Conservation (phyloP, 1,140 invertebrate genomes). For the Calephelis nemesis region DNA sequence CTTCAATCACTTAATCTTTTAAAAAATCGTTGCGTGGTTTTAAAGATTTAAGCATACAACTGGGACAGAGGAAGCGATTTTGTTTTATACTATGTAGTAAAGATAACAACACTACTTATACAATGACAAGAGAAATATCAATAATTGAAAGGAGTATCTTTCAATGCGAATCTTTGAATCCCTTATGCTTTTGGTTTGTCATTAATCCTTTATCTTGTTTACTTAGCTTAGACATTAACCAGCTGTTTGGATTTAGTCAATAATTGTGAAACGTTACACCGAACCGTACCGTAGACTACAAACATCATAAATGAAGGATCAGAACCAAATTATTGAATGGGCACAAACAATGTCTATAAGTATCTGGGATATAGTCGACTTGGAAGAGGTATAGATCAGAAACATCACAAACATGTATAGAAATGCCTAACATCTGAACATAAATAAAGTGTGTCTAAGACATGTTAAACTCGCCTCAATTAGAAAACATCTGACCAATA, state of each 20-base stretch:
- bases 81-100: too few relatives aligned
- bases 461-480: too few relatives aligned
- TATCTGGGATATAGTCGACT: slow-evolving; percentile 5
- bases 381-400: slow-evolving; percentile 13
- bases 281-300: slow-evolving; percentile 8
- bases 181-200: too few relatives aligned
- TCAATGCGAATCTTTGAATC: neutral
- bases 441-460: slow-evolving; percentile 4
- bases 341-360: slow-evolving; percentile 8
- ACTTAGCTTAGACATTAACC: too few relatives aligned
- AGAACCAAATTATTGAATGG: slow-evolving; percentile 5
- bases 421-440: neutral
- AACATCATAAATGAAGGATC: neutral
- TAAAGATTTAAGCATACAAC: too few relatives aligned
- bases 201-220: too few relatives aligned
- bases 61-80: too few relatives aligned
- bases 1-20: too few relatives aligned
- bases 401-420: neutral
- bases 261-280: slow-evolving; percentile 20
- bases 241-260: too few relatives aligned
- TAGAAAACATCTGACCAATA: too few relatives aligned
- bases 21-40: too few relatives aligned
- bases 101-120: neutral
- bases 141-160: slow-evolving; percentile 5
- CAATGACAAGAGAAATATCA: neutral